These are phyloP conservation scores for Sceloporus tristichus DNA, from an alignment of 2,113 vertebrate genomes.

Conservation along the genomic window DNA sequence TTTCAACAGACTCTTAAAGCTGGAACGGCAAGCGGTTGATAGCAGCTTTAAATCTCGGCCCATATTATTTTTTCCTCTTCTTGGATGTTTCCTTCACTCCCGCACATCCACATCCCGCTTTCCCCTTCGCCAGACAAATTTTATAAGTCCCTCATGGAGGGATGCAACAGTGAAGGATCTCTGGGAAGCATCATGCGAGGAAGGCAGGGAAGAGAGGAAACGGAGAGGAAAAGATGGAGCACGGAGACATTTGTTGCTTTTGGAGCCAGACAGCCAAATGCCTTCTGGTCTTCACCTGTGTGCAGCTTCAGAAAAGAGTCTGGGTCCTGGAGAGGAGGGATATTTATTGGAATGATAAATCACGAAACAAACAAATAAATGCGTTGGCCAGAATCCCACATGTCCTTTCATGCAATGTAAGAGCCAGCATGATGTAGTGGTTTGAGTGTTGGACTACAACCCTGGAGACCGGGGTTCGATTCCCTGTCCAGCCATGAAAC, in stretches of 20 bases:
- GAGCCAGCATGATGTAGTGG: too few relatives aligned
- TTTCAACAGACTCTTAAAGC: slow-evolving; percentile 86
- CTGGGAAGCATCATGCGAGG: slow-evolving; percentile 53
- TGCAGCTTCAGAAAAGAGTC: not conserved
- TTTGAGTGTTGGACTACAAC: too few relatives aligned
- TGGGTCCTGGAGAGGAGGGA: not conserved
- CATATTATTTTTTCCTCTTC: slow-evolving; percentile 73
- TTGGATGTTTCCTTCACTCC: slow-evolving; percentile 44
- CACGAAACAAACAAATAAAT: too few relatives aligned
- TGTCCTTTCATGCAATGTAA: too few relatives aligned
- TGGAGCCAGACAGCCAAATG: not conserved
- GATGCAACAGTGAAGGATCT: slow-evolving; percentile 32
- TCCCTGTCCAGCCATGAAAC: too few relatives aligned
- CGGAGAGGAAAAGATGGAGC: not conserved
- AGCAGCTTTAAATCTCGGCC: slow-evolving; percentile 79
- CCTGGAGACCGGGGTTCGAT: too few relatives aligned
- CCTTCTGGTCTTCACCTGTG: not conserved
- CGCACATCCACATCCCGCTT: slow-evolving; percentile 4
- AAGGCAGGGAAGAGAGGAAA: not conserved
- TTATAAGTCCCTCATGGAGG: slow-evolving; percentile 63
- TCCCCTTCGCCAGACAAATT: slow-evolving; percentile 66
- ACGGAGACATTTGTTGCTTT: too few relatives aligned
- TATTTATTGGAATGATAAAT: too few relatives aligned
- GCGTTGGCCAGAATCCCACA: too few relatives aligned
- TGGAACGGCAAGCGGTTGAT: slow-evolving; percentile 76